Evolutionary conservation across 2,797 vertebrate genomes (phyloP).

Genomic region (Emydoidea blandingii): DNA sequence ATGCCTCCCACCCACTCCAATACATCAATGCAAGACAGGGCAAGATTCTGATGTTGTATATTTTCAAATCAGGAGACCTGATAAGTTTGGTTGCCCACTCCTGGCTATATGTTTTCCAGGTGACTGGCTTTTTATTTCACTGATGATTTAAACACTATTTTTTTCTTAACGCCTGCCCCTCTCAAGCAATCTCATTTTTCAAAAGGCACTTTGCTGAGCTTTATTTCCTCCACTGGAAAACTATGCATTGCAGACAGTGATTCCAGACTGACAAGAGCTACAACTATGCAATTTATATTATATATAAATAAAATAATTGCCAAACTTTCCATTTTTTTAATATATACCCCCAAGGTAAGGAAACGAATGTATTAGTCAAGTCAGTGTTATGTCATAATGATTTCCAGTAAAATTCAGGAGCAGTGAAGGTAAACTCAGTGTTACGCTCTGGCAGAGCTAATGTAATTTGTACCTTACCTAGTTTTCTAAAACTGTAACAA

Average conservation of each 20-base stretch:
- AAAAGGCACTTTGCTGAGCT: not conserved
- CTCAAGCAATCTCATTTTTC: not conserved
- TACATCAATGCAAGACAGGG: not conserved
- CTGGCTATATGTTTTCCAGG: conserved; percentile 34
- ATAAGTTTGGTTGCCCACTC: not conserved
- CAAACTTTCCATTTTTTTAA: not conserved
- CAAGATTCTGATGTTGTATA: not conserved
- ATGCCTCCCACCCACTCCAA: not conserved
- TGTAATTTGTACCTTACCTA: not conserved
- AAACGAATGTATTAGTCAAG: not conserved
- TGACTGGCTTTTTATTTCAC: not conserved
- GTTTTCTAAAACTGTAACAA: not conserved
- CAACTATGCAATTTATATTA: not conserved
- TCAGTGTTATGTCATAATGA: not conserved
- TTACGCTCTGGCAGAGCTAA: not conserved
- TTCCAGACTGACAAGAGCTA: not conserved
- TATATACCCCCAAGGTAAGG: rapidly evolving
- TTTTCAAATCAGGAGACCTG: not conserved
- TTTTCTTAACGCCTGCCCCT: not conserved
- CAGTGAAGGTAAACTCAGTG: not conserved
- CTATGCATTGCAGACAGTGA: not conserved
- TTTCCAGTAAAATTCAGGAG: not conserved
- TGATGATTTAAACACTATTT: not conserved
- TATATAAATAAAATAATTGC: not conserved
- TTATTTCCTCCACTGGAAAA: conserved; percentile 6